phyloP scores from a whole-genome alignment of 2,888 invertebrate species.

The Antheraea yamamai region DNA sequence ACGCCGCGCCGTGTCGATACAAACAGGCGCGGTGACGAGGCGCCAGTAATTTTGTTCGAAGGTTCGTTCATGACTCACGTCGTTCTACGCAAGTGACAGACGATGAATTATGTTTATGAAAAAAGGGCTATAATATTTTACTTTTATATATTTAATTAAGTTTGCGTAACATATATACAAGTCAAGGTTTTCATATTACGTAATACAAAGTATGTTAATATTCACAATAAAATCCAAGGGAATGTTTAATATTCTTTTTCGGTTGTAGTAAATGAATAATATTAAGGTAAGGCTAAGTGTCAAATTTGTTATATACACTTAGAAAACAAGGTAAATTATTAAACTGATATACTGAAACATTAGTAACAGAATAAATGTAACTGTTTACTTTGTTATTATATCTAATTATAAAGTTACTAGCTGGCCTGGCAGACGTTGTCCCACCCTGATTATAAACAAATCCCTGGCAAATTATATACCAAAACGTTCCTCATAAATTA shows the following conservation, averaged over 20 bases:
- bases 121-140: not conserved
- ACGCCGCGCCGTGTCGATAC: conserved; percentile 47
- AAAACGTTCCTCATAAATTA: too few species aligned
- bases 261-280: not conserved
- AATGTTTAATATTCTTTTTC: not conserved
- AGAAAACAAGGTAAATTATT: not conserved
- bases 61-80: conserved; percentile 23
- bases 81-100: not conserved
- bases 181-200: not conserved
- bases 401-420: too few species aligned
- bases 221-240: not conserved
- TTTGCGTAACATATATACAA: not conserved
- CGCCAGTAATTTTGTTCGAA: conserved; percentile 51
- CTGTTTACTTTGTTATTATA: too few species aligned
- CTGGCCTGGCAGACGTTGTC: too few species aligned
- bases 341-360: not conserved
- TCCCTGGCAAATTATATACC: too few species aligned
- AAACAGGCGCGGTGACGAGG: conserved; percentile 50
- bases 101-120: not conserved
- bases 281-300: not conserved
- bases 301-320: not conserved
- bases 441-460: too few species aligned
- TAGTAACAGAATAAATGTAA: too few species aligned
- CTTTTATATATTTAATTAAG: not conserved
- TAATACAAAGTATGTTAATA: not conserved